Base-by-base conservation (phyloP, 2,797 vertebrate species). In the Loriculus beryllinus region DNA sequence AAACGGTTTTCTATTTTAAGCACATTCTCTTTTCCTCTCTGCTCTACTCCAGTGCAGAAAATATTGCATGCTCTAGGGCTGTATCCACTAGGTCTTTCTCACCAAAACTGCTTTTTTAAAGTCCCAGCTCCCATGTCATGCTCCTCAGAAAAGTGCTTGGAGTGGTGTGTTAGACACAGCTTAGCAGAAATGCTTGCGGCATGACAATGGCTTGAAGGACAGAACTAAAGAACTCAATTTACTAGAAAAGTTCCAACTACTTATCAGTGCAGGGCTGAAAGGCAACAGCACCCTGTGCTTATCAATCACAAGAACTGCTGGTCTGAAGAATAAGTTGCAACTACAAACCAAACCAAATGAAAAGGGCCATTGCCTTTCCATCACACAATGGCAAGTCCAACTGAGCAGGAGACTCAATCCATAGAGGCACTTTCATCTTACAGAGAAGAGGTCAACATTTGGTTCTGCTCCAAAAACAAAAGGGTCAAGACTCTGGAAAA, bases 391-490 rank as follows among this genome's bases (percentile, higher is more conserved):
- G 29, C 1, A 4, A 82, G 18, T 21, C 35, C 67, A 91, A 49
- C 37, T 56, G 33, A 63, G 56, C 39, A 70, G 54, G 28, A 82
- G 12, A 35, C 40, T 87, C 78, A 77, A 26, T 14, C 23, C 33
- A 45, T 1, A 39, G 28, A 85, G 40, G 4, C 20, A 70, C 37
- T 43, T 91, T 62, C 59, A 43, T 26, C 43, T 84, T 76, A 40
- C 47, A 52, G 1, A 56, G 71, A 18, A 75, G 47, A 89, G 35
- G 12, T 62, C 80, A 91, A 48, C 69, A 75, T 26, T 43, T 82
- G 71, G 31, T 25, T 77, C 67, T 68, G 40, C 52, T 96, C 78
- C 92, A 93, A 68, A 83, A 77, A 59, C 22, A 62, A 59, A 81
- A 12, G 17, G 31, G 37, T 90, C 42, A 59, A 70, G 37, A 19